Evolutionary conservation across 2,113 vertebrate genomes (phyloP).

Genomic region (Misgurnus mizolepis): DNA sequence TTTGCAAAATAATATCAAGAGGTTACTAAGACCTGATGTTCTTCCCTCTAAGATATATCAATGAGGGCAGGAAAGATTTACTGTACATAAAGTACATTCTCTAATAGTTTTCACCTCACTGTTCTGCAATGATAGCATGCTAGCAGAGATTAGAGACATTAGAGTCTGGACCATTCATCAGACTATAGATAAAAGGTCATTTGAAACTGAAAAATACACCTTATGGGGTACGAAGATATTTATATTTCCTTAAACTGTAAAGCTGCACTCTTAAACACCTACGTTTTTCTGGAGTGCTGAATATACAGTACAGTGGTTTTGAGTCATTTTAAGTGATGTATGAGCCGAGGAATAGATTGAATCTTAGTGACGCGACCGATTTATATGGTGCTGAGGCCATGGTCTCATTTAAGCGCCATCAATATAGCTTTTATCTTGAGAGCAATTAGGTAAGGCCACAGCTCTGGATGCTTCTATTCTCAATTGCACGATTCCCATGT

Average conservation of each 20-base stretch:
- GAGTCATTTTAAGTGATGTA: conserved; percentile 15
- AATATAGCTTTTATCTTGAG: conserved; percentile 41
- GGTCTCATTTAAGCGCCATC: conserved; percentile 39
- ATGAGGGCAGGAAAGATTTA: background rate
- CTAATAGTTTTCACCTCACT: background rate
- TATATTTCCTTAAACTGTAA: conserved; percentile 19
- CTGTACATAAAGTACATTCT: background rate
- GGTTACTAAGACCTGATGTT: background rate
- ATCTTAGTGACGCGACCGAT: conserved; percentile 12
- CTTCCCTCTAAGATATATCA: background rate
- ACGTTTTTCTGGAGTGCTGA: background rate
- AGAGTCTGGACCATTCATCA: conserved; percentile 29
- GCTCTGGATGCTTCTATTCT: background rate
- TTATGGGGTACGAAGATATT: background rate
- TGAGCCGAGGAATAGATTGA: conserved; percentile 10
- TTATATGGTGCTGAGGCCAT: conserved; percentile 23
- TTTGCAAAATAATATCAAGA: background rate
- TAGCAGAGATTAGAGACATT: background rate
- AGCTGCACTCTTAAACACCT: conserved; percentile 21
- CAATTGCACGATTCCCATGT: conserved; percentile 12
- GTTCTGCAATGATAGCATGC: background rate
- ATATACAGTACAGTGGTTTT: background rate
- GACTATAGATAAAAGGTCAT: conserved; percentile 12
- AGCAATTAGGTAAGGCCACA: conserved; percentile 33
- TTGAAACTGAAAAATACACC: background rate